Base-by-base conservation (phyloP, 2,113 vertebrate genomes). In the Pteruthius melanotis region DNA sequence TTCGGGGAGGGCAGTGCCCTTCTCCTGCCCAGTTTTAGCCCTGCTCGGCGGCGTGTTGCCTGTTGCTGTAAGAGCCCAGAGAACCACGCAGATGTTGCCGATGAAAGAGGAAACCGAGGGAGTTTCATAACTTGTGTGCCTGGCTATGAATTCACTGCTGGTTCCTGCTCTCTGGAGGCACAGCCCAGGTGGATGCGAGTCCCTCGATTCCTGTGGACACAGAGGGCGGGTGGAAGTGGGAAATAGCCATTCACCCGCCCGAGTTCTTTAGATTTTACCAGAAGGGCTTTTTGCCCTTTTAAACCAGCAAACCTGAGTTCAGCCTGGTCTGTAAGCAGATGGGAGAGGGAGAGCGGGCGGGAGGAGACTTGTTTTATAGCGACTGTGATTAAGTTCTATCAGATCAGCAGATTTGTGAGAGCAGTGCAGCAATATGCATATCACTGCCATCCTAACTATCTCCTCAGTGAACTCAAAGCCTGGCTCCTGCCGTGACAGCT, bases 81-180 rank as follows among this genome's bases (percentile, higher is more conserved):
- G 83, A 87, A 13, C 30, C 47, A n/a, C 15, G 23, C 44, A 61
- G 81, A 61, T 35, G 33, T 79, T 91, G 93, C 13, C 23, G 30
- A 28, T 65, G 63, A 89, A 94, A 89, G 64, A 88, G 93, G 94
- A 97, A 96, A 92, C 80, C 31, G 42, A 6, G 70, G 28, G 64
- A 90, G 93, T 97, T 97, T 95, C 75, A 21, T 91, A 96, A 95
- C 39, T 76, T 84, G 21, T 86, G 35, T 56, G 35, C 8, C 31
- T 66, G 72, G 39, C 69, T 91, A 0, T 26, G 90, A 57, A 28
- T 61, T 71, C 60, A 6, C 3, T 13, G 70, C 77, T 86, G 59
- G 54, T 74, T 77, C 42, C 66, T 77, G 54, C 52, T 83, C 10
- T 39, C 68, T 12, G 56, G 47, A 86, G 88, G 28, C 42, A 13